Evolutionary conservation across 2,797 vertebrate species (phyloP).

Genomic region (Mus spretus): DNA sequence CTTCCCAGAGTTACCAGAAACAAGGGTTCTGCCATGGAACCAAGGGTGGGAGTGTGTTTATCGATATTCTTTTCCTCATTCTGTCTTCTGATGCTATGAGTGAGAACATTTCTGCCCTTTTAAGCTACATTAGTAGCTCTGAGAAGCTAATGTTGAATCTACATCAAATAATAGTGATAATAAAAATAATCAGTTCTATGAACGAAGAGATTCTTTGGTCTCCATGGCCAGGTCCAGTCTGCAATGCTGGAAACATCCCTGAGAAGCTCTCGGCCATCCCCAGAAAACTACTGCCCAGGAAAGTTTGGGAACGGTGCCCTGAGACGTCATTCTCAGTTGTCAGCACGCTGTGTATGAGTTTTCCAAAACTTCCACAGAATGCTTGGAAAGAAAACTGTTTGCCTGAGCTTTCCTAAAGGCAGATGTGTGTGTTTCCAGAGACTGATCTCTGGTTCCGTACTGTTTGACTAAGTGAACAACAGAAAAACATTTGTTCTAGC

Average conservation of each 20-base stretch:
- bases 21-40: too few relatives aligned
- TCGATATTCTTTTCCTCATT: neutral
- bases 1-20: neutral
- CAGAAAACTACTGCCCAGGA: neutral
- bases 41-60: accelerated
- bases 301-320: neutral
- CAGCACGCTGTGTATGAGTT: conserved; percentile 41
- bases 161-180: neutral
- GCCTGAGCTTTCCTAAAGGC: conserved; percentile 6
- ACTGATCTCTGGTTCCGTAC: neutral
- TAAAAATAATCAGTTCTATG: neutral
- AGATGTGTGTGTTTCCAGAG: neutral
- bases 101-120: neutral
- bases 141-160: neutral
- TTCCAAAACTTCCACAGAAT: conserved; percentile 49
- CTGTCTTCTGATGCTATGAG: neutral
- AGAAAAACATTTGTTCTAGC: neutral
- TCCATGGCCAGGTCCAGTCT: neutral
- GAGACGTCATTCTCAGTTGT: conserved; percentile 31
- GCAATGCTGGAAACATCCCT: neutral
- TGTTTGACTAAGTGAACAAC: neutral
- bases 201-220: neutral
- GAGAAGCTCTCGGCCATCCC: neutral
- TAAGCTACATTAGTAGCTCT: neutral
- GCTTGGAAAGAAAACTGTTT: neutral